Evolutionary conservation across 2,888 invertebrate genomes (phyloP).

Genomic region (Megaustenia siamemsis): DNA sequence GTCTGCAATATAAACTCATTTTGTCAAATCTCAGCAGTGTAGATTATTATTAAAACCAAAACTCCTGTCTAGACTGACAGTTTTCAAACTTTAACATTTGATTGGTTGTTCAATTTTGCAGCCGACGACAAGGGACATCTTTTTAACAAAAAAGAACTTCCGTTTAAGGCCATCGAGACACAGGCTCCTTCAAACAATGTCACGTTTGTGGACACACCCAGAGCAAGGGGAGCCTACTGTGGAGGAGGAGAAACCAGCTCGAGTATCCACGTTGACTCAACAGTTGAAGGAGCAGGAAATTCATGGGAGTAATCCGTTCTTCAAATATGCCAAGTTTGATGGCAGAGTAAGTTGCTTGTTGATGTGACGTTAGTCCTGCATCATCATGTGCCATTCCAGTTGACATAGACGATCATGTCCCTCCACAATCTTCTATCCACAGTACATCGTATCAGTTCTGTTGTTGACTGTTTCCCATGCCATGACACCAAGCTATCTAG

Average conservation of each 20-base stretch:
- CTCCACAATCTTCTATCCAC: no score
- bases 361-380: no score
- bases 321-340: constrained; percentile 94
- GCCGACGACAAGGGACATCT: constrained; percentile 84
- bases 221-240: background rate
- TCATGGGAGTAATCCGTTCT: constrained; percentile 91
- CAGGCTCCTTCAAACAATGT: background rate
- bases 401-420: no score
- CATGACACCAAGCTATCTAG: no score
- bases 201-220: background rate
- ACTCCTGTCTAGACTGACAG: no score
- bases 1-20: no score
- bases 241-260: background rate
- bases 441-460: no score
- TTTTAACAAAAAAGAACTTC: constrained; percentile 79
- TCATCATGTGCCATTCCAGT: no score
- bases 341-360: constrained; percentile 83
- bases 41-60: no score
- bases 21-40: no score
- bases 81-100: background rate
- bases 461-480: no score
- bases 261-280: constrained; percentile 83
- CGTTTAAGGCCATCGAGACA: background rate
- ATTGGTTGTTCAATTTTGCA: constrained; percentile 53
- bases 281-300: constrained; percentile 88